phyloP scores from a whole-genome alignment of 2,113 vertebrate species.

The Serilophus lunatus region DNA sequence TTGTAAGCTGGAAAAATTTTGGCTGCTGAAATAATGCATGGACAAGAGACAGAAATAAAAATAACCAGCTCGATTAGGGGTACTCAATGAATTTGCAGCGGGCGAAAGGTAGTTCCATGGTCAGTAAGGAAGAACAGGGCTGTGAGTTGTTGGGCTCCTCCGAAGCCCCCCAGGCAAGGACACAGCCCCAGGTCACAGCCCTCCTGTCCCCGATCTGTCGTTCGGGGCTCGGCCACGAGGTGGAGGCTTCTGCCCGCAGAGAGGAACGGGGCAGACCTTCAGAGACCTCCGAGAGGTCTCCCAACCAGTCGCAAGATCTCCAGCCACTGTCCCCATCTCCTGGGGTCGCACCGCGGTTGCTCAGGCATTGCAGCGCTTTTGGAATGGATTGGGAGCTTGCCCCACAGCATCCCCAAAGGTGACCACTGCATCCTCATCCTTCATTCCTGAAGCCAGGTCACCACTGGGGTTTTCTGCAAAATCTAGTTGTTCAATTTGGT shows the following conservation, averaged over 20 bases:
- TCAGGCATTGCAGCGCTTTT: accelerated
- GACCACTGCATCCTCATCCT: neutral
- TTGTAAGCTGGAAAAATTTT: neutral
- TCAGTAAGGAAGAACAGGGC: neutral
- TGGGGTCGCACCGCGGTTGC: accelerated
- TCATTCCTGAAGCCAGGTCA: neutral
- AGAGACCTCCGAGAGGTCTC: neutral
- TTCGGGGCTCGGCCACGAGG: constrained; percentile 62
- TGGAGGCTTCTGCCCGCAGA: constrained; percentile 54
- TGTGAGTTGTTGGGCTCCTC: neutral
- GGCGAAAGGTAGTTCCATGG: accelerated
- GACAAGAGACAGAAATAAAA: neutral
- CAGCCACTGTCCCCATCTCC: neutral
- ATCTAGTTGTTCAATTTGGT: accelerated
- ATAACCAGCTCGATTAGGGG: accelerated
- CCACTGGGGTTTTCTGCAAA: neutral
- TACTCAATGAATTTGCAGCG: accelerated
- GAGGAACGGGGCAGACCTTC: neutral
- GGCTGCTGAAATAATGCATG: accelerated
- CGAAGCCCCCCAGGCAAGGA: accelerated
- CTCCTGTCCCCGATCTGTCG: neutral
- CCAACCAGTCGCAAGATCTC: neutral
- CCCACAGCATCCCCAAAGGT: neutral
- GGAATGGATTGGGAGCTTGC: neutral
- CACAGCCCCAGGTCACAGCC: accelerated